Evolutionary conservation across 2,113 vertebrate species (phyloP), one percentile per base, ranked within the genome.

Genomic region (Condylura cristata): DNA sequence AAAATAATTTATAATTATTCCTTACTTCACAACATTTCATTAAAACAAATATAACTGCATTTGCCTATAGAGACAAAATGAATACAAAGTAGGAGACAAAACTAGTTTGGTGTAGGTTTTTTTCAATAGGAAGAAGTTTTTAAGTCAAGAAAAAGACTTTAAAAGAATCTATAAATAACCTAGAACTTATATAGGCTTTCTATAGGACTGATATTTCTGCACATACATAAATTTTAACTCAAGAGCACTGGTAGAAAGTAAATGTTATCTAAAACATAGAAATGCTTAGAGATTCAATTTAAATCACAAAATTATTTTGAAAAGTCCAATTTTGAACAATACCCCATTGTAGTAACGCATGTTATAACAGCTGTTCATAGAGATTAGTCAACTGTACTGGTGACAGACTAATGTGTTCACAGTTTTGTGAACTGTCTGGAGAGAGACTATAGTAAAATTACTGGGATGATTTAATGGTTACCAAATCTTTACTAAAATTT

Each of bases 331-430:
- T 96, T 51, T 94, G 86, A 96, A 94, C 76, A 86, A 89, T 92
- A 96, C 90, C 86, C 83, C 89, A 91, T 39, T 94, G 89, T 91
- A 90, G 95, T 83, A 91, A 96, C 2, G 76, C 86, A 81, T 94
- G 92, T 95, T 96, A 10, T 93, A 96, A 97, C 95, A 97, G 97
- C 96, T 96, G 97, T 89, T 96, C 94, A 78, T 28, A 76, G 80
- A 95, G 93, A 95, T 96, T 95, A 96, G 94, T 95, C 89, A 95
- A 94, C 93, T 89, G 89, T 58, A 72, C 83, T 93, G 93, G 96
- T 95, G 96, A 96, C 91, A 93, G 94, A 95, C 95, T 86, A 97
- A 96, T 96, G 83, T 97, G 93, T 91, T 96, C 95, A 96, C 93
- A 95, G 86, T 85, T 96, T 86, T 86, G 72, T 93, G 94, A 95